Conservation (phyloP, 2,888 invertebrate species). For the Scaptomyza flava region DNA sequence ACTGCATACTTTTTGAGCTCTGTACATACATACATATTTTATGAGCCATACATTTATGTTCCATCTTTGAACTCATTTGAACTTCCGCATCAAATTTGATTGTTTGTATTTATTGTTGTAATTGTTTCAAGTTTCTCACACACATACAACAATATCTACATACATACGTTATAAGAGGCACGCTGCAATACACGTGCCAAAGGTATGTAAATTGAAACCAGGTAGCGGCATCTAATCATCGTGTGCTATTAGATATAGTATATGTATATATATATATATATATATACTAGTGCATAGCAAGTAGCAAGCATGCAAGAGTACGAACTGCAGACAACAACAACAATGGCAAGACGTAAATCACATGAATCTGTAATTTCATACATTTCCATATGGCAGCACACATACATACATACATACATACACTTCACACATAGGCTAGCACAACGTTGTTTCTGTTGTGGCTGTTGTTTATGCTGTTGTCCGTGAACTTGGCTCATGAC, state of each 20-base stretch:
- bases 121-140: slow-evolving; percentile 67
- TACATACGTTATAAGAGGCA: slow-evolving; percentile 5
- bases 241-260: slow-evolving; percentile 14
- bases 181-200: slow-evolving; percentile 61
- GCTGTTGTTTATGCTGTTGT: slow-evolving; percentile 38
- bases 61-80: slow-evolving; percentile 70
- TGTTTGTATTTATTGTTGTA: slow-evolving; percentile 47
- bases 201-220: slow-evolving; percentile 66
- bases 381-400: slow-evolving; percentile 43
- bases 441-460: background rate
- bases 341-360: slow-evolving; percentile 71
- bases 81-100: slow-evolving; percentile 62
- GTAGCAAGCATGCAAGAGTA: slow-evolving; percentile 12
- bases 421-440: slow-evolving; percentile 13
- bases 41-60: background rate
- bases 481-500: slow-evolving; percentile 79
- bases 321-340: slow-evolving; percentile 31
- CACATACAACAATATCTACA: slow-evolving; percentile 28
- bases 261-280: background rate
- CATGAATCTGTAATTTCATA: slow-evolving; percentile 73
- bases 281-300: slow-evolving; percentile 2
- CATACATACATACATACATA: slow-evolving; percentile 21
- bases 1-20: background rate
- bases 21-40: too few relatives aligned
- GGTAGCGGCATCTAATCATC: slow-evolving; percentile 56